Evolutionary conservation across 2,113 vertebrate genomes (phyloP), one percentile per base, ranked within the genome.

Genomic region (Vulpes ferrilata): DNA sequence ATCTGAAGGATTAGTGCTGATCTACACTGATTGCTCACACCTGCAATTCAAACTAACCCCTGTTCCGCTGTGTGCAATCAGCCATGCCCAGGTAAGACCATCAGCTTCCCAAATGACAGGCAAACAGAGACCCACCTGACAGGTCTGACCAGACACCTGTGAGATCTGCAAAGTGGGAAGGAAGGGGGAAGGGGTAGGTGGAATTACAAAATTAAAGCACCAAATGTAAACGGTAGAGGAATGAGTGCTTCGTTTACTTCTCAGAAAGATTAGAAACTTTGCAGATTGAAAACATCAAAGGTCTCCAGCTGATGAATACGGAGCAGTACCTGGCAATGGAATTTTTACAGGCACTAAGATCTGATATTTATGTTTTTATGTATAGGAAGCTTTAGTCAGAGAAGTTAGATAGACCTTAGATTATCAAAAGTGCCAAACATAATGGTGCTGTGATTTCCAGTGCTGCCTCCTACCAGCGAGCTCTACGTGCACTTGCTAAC

Each of bases 51-150:
- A 98, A 96, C 60, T 78, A 98, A 98, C 98, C 98, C 98, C 89
- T 98, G 98, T 99, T 99, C 98, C 98, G 98, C 99, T 99, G 96
- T 98, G 99, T 99, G 99, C 99, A 99, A 97, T 99, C 99, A 99
- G 99, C 99, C 99, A 78, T 99, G 98, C 98, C 98, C 98, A 98
- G 71, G 98, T 99, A 99, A 99, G 99, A 99, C 99, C 99, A 98
- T 99, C 98, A 98, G 98, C 99, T 99, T 99, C 98, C 98, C 84
- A 98, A 98, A 98, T 99, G 99, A 99, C 99, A 99, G 99, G 98
- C 99, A 99, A 99, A 99, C 98, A 98, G 98, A 99, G 99, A 99
- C 99, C 99, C 99, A 99, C 99, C 99, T 99, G 99, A 99, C 98
- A 97, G 98, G 92, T 97, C 95, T 92, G 78, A 98, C 97, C 98